phyloP scores from a whole-genome alignment of 1,140 invertebrate genomes.

The Trissolcus basalis region DNA sequence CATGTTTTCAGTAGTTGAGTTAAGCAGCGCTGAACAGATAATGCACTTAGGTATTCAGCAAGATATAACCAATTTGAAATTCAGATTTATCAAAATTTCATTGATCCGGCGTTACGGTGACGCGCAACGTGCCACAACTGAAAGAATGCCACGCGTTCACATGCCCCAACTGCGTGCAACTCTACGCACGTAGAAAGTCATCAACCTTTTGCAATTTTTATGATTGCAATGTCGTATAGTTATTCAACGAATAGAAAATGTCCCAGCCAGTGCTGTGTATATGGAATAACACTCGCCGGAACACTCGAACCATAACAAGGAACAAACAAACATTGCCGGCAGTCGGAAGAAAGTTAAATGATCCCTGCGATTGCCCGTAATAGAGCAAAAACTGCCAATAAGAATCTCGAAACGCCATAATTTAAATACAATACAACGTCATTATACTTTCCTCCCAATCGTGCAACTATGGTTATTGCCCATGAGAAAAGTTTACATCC shows the following conservation, averaged over 20 bases:
- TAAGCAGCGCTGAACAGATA: background rate
- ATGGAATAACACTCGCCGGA: background rate
- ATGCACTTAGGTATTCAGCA: background rate
- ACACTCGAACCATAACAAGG: background rate
- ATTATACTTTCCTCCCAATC: conserved; percentile 1
- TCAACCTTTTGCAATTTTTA: background rate
- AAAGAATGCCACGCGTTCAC: too few species aligned
- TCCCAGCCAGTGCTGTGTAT: background rate
- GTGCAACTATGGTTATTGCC: background rate
- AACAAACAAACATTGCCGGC: background rate
- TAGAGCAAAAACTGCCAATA: conserved; percentile 2
- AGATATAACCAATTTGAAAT: conserved; percentile 2
- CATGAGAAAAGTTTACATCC: background rate
- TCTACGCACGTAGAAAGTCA: background rate
- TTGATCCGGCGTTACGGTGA: background rate
- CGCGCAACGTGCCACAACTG: background rate
- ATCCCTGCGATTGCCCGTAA: background rate
- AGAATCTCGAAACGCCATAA: background rate
- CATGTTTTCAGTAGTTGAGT: background rate
- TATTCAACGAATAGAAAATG: background rate
- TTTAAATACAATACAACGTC: conserved; percentile 1
- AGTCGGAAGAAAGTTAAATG: conserved; percentile 2
- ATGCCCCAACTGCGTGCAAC: background rate
- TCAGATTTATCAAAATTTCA: background rate
- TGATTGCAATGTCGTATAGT: background rate